These are phyloP conservation scores for Dromococcyx pavoninus DNA, from an alignment of 2,797 vertebrate genomes.

Conservation along the genomic window DNA sequence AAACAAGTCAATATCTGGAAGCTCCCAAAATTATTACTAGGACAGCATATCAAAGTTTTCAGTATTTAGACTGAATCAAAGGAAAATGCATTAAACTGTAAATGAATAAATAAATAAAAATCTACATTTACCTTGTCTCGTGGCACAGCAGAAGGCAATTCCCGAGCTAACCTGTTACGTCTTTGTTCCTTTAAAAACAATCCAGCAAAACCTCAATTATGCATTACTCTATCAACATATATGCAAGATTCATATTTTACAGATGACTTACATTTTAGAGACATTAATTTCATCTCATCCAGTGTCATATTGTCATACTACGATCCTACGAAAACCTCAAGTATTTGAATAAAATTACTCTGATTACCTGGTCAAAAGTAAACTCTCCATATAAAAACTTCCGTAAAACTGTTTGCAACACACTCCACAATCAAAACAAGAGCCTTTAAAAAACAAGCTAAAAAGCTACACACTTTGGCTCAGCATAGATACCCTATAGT, in stretches of 20 bases:
- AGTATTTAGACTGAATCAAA: neutral
- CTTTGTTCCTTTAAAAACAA: constrained; percentile 88
- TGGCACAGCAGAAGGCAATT: constrained; percentile 84
- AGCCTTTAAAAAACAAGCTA: neutral
- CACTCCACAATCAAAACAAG: neutral
- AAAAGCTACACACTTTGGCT: neutral
- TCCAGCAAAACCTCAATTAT: constrained; percentile 37
- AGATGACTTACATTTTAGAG: neutral
- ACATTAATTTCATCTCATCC: neutral
- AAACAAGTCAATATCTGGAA: neutral
- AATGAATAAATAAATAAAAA: neutral
- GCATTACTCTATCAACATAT: neutral
- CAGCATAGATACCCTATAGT: neutral
- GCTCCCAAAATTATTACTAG: neutral
- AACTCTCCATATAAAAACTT: neutral
- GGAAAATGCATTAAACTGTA: neutral
- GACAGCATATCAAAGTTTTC: neutral
- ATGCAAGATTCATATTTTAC: neutral
- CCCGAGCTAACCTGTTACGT: constrained; percentile 89
- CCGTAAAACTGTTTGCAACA: neutral
- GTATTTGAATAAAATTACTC: neutral
- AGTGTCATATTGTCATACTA: neutral
- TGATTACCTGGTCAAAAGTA: neutral
- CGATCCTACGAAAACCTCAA: neutral
- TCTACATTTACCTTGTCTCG: constrained; percentile 87